Evolutionary conservation across 2,797 vertebrate species (phyloP).

Genomic region (Phrynocephalus guinanensis): DNA sequence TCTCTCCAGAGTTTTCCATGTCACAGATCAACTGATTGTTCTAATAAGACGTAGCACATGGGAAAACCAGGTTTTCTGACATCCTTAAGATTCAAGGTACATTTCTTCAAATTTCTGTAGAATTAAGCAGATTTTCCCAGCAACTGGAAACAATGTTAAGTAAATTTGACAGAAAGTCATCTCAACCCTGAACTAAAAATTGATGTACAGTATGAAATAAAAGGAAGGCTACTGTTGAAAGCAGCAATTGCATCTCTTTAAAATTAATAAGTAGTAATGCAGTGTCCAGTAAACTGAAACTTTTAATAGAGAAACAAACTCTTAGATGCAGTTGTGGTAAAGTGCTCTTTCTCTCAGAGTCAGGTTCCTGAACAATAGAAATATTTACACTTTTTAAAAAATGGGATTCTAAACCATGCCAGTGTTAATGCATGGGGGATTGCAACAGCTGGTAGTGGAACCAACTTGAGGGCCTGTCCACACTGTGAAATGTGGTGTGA

Average conservation of each 20-base stretch:
- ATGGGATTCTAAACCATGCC: no score
- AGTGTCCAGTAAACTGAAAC: conserved; percentile 38
- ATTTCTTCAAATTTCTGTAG: conserved; percentile 43
- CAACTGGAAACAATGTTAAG: conserved; percentile 52
- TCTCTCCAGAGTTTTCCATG: background rate
- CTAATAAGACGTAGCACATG: background rate
- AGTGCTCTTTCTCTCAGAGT: background rate
- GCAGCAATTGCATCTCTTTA: conserved; percentile 58
- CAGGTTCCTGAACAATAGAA: background rate
- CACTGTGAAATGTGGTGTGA: no score
- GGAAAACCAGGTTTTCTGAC: conserved; percentile 10
- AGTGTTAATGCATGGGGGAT: background rate
- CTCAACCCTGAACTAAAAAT: conserved; percentile 42
- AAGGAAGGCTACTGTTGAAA: conserved; percentile 53
- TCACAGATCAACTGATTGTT: background rate
- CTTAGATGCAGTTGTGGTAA: conserved; percentile 15
- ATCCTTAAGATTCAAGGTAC: conserved; percentile 3
- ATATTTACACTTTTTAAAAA: background rate
- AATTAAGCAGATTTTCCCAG: conserved; percentile 31
- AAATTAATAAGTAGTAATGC: conserved; percentile 47
- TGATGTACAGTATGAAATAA: conserved; percentile 28
- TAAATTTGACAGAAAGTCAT: conserved; percentile 52
- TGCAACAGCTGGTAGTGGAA: background rate
- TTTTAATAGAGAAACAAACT: conserved; percentile 34
- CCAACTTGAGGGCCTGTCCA: no score